Conservation (phyloP, 2,888 invertebrate species). For the Spatulosminthurus flaviceps region DNA sequence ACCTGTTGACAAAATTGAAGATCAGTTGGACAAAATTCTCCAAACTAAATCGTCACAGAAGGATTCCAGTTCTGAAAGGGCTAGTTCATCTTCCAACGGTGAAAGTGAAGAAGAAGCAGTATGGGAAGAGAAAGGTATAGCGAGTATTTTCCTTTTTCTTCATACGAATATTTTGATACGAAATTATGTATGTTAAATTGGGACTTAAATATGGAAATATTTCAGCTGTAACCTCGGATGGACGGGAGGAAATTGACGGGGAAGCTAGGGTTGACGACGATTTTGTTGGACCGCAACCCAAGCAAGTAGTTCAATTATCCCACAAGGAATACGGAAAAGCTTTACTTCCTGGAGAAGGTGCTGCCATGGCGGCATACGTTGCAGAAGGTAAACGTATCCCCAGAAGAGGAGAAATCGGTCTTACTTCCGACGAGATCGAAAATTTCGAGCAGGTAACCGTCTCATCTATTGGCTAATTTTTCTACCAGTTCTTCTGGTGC, state of each 20-base stretch:
- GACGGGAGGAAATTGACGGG: slow-evolving; percentile 33
- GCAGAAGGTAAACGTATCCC: slow-evolving; percentile 99
- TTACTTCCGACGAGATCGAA: slow-evolving; percentile 94
- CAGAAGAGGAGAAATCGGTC: slow-evolving; percentile 96
- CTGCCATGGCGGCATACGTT: slow-evolving; percentile 99
- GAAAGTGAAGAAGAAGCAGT: slow-evolving; percentile 48
- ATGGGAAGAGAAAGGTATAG: slow-evolving; percentile 62
- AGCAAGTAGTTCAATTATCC: slow-evolving; percentile 76
- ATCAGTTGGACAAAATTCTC: slow-evolving; percentile 55
- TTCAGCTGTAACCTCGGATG: slow-evolving; percentile 34
- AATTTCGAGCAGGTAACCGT: slow-evolving; percentile 81
- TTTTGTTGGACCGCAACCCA: slow-evolving; percentile 75
- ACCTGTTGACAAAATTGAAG: slow-evolving; percentile 26
- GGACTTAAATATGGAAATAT: background rate
- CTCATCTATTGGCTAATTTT: too few relatives aligned
- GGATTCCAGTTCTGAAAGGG: slow-evolving; percentile 45
- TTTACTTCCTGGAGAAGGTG: slow-evolving; percentile 95
- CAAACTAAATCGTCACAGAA: slow-evolving; percentile 42
- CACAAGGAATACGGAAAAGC: slow-evolving; percentile 91
- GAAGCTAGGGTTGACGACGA: slow-evolving; percentile 67
- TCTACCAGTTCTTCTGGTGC: too few relatives aligned
- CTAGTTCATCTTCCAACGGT: slow-evolving; percentile 20
- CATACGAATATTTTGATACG: too few relatives aligned
- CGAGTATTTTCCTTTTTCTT: too few relatives aligned
- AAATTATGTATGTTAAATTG: too few relatives aligned